A percentile compares a stretch with the other conserved stretches of the same genome.
Evolutionary conservation across 2,113 vertebrate species (phyloP).

Genomic region (Corythoichthys haematopterus): DNA sequence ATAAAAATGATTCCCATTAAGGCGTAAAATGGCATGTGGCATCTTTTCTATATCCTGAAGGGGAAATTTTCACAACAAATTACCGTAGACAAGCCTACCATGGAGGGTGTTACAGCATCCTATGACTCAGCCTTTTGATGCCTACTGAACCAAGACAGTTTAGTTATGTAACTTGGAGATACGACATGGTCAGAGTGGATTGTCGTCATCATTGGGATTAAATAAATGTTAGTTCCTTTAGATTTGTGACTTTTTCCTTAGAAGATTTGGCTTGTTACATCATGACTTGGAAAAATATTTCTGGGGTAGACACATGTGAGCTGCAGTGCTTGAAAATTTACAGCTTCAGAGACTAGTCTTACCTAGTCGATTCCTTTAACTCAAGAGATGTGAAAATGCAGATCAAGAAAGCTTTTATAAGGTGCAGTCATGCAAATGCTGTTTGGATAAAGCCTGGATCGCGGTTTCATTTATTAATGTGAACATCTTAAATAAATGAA

Average conservation of each 20-base stretch:
- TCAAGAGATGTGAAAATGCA: slow-evolving; percentile 28
- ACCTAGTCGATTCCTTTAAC: slow-evolving; percentile 24
- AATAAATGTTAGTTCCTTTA: slow-evolving; percentile 14
- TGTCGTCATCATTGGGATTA: slow-evolving; percentile 10
- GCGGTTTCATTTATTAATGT: slow-evolving; percentile 39
- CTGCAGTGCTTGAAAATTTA: slow-evolving; percentile 21
- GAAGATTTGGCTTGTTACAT: slow-evolving; percentile 10
- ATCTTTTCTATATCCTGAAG: background rate
- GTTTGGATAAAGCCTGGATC: background rate
- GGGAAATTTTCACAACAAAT: background rate
- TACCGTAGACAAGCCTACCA: background rate
- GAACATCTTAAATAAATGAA: slow-evolving; percentile 16
- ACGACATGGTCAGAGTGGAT: slow-evolving; percentile 27
- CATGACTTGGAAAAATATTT: slow-evolving; percentile 8
- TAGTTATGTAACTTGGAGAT: slow-evolving; percentile 44
- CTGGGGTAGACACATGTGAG: background rate
- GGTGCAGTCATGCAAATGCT: slow-evolving; percentile 8
- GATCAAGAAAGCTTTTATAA: slow-evolving; percentile 37
- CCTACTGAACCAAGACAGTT: slow-evolving; percentile 17
- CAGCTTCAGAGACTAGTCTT: slow-evolving; percentile 21
- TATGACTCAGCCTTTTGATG: slow-evolving; percentile 21
- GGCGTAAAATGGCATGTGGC: no score
- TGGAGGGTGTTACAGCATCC: slow-evolving; percentile 32
- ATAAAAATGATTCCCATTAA: no score
- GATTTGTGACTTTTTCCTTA: slow-evolving; percentile 11